A percentile compares a stretch with the other conserved stretches of the same genome.
Evolutionary conservation across 2,113 vertebrate species (phyloP).

Genomic region (Nestor notabilis): DNA sequence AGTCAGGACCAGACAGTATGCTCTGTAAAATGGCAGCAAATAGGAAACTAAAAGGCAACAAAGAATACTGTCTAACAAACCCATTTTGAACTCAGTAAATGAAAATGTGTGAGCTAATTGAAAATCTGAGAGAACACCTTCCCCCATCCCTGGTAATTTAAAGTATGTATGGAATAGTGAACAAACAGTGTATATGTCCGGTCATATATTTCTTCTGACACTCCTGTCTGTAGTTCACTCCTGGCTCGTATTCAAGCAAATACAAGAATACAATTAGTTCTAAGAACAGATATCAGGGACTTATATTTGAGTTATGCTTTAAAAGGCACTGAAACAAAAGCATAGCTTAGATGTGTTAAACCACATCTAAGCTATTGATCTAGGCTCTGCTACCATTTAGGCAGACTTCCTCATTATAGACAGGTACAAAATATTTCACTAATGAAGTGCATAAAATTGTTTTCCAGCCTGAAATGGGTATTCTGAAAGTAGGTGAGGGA

Average conservation of each 20-base stretch:
- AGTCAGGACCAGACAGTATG: neutral
- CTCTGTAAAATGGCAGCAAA: neutral
- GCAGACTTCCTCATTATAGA: neutral
- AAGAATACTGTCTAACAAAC: neutral
- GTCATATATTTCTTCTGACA: neutral
- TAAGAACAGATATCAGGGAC: neutral
- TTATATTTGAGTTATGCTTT: neutral
- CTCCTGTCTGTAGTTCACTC: neutral
- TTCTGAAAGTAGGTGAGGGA: neutral
- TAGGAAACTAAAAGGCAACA: neutral
- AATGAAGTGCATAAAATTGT: neutral
- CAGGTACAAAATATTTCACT: neutral
- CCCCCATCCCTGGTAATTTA: neutral
- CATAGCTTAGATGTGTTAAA: neutral
- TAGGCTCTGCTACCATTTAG: neutral
- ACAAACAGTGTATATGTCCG: neutral
- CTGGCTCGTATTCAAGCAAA: constrained; percentile 12
- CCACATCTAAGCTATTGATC: neutral
- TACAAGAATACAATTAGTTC: neutral
- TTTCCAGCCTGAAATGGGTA: neutral
- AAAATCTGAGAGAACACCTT: neutral
- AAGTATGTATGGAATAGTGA: neutral
- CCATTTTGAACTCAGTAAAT: neutral
- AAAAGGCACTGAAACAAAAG: neutral
- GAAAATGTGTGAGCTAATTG: neutral